Percentiles rank a stretch among this genome's conserved stretches.
phyloP scores from a whole-genome alignment of 2,888 invertebrate species.

The Drosophila barbarae region DNA sequence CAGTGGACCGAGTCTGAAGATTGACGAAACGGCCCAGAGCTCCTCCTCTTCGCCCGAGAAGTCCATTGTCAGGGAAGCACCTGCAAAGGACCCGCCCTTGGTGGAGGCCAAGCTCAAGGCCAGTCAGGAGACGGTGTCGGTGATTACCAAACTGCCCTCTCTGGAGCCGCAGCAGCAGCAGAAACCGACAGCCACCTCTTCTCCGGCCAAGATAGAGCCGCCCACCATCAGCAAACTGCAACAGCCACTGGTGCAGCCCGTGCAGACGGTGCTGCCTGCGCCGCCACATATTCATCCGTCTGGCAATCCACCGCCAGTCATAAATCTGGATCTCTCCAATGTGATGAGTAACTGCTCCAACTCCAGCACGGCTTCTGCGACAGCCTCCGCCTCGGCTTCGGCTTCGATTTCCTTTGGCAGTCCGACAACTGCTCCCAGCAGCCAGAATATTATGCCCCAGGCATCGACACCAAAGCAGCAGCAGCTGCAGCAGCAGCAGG shows the following conservation, averaged over 20 bases:
- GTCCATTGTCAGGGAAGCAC: conserved; percentile 1
- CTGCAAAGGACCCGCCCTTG: not conserved
- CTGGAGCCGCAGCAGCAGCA: conserved; percentile 15
- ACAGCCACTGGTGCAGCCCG: conserved; percentile 76
- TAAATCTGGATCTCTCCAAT: conserved; percentile 66
- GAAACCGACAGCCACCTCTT: conserved; percentile 9
- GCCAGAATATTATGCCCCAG: conserved; percentile 49
- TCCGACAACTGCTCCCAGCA: conserved; percentile 48
- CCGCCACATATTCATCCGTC: conserved; percentile 28
- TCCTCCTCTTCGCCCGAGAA: conserved; percentile 32
- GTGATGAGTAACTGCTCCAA: conserved; percentile 52
- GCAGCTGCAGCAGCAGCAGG: conserved; percentile 17
- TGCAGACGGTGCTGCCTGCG: conserved; percentile 73
- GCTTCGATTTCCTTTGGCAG: conserved; percentile 62
- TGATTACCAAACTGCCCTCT: conserved; percentile 72
- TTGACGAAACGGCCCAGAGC: conserved; percentile 68
- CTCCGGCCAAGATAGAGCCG: conserved; percentile 77
- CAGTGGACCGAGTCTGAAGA: conserved; percentile 75
- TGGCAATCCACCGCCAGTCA: conserved; percentile 50
- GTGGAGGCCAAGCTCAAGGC: conserved; percentile 7
- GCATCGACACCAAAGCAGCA: conserved; percentile 65
- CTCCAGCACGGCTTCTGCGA: conserved; percentile 25
- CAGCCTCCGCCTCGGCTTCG: conserved; percentile 20
- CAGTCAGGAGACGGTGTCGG: conserved; percentile 43
- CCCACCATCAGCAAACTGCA: conserved; percentile 74